These are phyloP conservation scores for Heteractis magnifica DNA, from an alignment of 92 coral and sea anemone species.

Conservation along the genomic window DNA sequence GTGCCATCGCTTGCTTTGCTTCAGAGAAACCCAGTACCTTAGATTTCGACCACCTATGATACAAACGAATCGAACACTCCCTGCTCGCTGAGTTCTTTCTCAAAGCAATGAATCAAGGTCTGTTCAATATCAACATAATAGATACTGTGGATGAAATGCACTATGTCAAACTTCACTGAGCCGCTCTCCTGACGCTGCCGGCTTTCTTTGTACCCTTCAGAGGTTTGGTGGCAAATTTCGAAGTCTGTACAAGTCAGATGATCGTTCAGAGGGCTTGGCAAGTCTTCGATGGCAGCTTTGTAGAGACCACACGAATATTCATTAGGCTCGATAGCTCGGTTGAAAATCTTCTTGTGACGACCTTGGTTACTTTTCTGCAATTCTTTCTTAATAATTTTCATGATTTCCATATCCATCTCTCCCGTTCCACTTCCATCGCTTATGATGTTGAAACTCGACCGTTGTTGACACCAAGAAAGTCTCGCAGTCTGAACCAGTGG, in stretches of 20 bases:
- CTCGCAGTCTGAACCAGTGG: too few relatives aligned
- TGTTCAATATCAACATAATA: constrained; percentile 14
- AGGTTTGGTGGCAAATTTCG: constrained; percentile 7
- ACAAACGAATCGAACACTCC: neutral
- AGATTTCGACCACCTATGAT: neutral
- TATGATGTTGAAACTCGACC: constrained; percentile 9
- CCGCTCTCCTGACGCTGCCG: too few relatives aligned
- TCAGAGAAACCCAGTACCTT: neutral
- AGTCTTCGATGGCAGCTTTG: neutral
- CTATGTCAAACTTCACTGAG: constrained; percentile 12
- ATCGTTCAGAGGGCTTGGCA: neutral
- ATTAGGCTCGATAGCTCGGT: constrained; percentile 35
- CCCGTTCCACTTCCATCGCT: constrained; percentile 28
- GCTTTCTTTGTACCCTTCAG: constrained; percentile 13
- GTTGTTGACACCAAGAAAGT: too few relatives aligned
- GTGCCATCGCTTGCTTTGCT: neutral
- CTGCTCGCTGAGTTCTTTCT: neutral
- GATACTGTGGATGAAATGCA: constrained; percentile 26
- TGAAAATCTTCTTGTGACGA: neutral
- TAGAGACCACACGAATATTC: too few relatives aligned
- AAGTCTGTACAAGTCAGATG: neutral
- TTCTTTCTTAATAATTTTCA: constrained; percentile 10
- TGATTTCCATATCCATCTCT: constrained; percentile 15
- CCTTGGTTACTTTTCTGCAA: neutral
- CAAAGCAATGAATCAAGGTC: constrained; percentile 18